Percentiles rank a stretch among this genome's conserved stretches.
These are phyloP conservation scores for Leptopilina myrica DNA, from an alignment of 2,888 invertebrate genomes.

Conservation along the genomic window DNA sequence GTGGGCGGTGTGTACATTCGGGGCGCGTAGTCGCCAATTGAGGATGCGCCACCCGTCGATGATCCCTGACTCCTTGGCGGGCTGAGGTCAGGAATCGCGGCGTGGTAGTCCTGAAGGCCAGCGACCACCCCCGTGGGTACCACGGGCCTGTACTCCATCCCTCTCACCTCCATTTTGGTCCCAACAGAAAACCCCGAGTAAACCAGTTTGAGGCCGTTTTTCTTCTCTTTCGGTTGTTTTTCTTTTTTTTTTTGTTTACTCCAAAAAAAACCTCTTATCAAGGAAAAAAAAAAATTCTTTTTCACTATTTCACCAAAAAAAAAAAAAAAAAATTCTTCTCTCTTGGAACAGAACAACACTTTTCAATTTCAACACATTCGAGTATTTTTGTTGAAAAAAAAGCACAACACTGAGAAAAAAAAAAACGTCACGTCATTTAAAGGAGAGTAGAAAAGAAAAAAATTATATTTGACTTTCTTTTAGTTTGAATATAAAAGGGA, in stretches of 20 bases:
- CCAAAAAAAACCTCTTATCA: background rate
- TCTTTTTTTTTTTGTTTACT: constrained; percentile 22
- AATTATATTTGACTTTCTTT: no score
- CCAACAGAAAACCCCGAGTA: constrained; percentile 66
- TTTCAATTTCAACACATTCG: no score
- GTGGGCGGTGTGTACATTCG: constrained; percentile 76
- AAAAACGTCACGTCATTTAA: no score
- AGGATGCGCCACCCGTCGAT: constrained; percentile 75
- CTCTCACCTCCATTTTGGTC: constrained; percentile 79
- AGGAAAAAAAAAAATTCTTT: background rate
- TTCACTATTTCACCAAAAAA: no score
- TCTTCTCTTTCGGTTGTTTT: no score
- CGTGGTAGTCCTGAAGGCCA: constrained; percentile 74
- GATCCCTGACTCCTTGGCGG: constrained; percentile 75
- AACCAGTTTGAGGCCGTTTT: constrained; percentile 72
- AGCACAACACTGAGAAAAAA: no score
- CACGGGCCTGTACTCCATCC: constrained; percentile 79
- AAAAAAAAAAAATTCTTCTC: no score
- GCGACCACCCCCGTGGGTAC: constrained; percentile 75
- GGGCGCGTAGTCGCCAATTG: constrained; percentile 74
- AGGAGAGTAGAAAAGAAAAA: no score
- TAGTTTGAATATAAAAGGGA: no score
- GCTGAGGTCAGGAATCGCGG: constrained; percentile 74
- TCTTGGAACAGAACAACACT: no score
- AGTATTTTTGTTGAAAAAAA: no score